Base-by-base conservation (phyloP, 2,888 invertebrate species). In the Vanessa cardui region DNA sequence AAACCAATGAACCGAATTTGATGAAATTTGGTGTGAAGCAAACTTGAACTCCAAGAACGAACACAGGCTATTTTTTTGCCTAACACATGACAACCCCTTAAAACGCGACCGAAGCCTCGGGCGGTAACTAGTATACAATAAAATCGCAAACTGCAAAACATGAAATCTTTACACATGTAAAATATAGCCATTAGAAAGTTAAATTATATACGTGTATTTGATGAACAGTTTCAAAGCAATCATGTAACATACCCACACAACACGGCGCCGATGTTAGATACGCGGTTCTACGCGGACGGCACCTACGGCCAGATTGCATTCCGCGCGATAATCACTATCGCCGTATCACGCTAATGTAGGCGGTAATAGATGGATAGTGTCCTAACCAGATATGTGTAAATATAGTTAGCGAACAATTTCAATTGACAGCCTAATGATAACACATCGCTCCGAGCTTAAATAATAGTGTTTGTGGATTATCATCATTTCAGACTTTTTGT, bases 311-410 rank as follows among this genome's bases (percentile, higher is more conserved):
- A 84, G 83, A 85, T 86, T 83, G 83, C 86, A 86, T 86, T 84
- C 85, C 84, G 72, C 77, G 74, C 77, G 83, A 83, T 86, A 89
- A 83, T 82, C 81, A 82, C 82, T 31, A 52, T 46, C 59, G 56
- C 56, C 56, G 15, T 83, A 82, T 80, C 56, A 56, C 79, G 76
- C 76, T 80, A 79, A 83, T 83, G 90, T 89, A 85, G 90, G 88
- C 82, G 87, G 85, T 88, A 85, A 88, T 84, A 80, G 86, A 88
- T 89, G 83, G 83, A 82, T 81, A 81, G 80, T 80, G 81, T 80
- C 80, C 82, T 77, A 80, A 81, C 60, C 69, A 64, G 46, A 50
- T 62, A 58, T 66, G 33, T 59, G 52, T 62, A 62, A 50, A 66
- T 61, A 63, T 64, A 63, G 58, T 59, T 61, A 70, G 70, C 68